Percentiles rank a stretch among this genome's conserved stretches.
Evolutionary conservation across 2,113 vertebrate genomes (phyloP).

Genomic region (Mormoops blainvillei): DNA sequence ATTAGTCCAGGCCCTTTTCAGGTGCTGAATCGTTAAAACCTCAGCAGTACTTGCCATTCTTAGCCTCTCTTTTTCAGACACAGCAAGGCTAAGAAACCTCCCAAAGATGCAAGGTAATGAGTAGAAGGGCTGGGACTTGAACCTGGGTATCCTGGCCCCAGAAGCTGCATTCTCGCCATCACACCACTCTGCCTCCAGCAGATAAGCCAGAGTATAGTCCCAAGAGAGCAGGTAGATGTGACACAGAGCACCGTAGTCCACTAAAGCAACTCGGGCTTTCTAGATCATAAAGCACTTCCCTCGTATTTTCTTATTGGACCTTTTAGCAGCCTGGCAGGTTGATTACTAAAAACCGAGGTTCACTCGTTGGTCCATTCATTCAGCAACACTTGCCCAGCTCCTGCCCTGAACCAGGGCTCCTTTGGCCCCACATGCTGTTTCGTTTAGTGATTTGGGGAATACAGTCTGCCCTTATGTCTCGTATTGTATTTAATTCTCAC

Average conservation of each 20-base stretch:
- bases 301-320: not conserved
- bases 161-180: not conserved
- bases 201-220: not conserved
- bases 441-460: not conserved
- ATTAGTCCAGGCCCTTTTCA: not conserved
- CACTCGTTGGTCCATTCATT: not conserved
- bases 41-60: not conserved
- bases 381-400: not conserved
- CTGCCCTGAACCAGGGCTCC: not conserved
- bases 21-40: not conserved
- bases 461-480: not conserved
- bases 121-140: not conserved
- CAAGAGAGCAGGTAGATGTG: not conserved
- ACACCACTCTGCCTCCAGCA: not conserved
- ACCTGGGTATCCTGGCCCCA: not conserved
- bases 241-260: accelerated
- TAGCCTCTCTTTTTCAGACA: not conserved
- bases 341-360: not conserved
- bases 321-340: not conserved
- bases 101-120: not conserved
- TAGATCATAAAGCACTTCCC: not conserved
- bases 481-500: not conserved
- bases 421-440: not conserved
- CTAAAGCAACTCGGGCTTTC: not conserved
- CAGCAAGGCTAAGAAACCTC: not conserved